phyloP scores from a whole-genome alignment of 2,113 vertebrate genomes.

The Empidonax traillii region DNA sequence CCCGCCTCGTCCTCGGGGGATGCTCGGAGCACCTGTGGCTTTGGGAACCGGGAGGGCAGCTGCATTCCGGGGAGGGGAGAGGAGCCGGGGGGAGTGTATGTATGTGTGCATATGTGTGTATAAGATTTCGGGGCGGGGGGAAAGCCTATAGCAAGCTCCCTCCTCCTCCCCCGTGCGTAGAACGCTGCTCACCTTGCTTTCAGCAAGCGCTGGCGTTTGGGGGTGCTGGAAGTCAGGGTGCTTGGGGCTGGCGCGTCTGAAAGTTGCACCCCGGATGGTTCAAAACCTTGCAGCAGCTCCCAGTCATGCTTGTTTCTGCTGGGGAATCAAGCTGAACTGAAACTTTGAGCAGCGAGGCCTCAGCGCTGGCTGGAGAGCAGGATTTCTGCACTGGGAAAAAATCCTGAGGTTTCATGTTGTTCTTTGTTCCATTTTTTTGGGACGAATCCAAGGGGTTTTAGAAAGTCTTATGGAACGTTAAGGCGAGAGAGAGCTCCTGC shows the following conservation, averaged over 20 bases:
- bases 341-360: constrained; percentile 30
- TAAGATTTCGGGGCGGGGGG: rapidly evolving
- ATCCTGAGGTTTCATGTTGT: neutral
- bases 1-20: neutral
- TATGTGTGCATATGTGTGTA: neutral
- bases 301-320: neutral
- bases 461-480: neutral
- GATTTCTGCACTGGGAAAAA: neutral
- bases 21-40: constrained; percentile 38
- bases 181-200: neutral
- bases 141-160: neutral
- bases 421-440: neutral
- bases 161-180: neutral
- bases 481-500: neutral
- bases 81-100: neutral
- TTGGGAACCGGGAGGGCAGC: neutral
- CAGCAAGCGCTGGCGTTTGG: neutral
- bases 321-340: neutral
- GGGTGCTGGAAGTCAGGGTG: neutral
- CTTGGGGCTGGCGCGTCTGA: rapidly evolving
- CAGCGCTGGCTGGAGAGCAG: neutral
- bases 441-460: neutral
- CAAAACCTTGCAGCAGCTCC: neutral
- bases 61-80: neutral
- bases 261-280: neutral